A percentile compares a stretch with the other conserved stretches of the same genome.
Evolutionary conservation across 2,113 vertebrate species (phyloP).

Genomic region (Sitta europaea): DNA sequence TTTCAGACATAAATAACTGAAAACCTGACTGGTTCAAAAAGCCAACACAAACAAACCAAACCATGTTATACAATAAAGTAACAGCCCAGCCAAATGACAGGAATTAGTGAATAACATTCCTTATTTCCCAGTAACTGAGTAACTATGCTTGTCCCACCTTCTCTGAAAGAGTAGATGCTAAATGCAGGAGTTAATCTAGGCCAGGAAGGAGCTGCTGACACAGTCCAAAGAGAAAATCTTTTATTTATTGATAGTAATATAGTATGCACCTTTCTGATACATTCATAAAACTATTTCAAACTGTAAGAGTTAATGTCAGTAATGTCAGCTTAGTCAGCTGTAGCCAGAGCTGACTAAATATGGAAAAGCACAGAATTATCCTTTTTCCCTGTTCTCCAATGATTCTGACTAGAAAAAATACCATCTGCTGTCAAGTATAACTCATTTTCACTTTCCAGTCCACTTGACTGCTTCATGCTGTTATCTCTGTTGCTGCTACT

Average conservation of each 20-base stretch:
- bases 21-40: not conserved
- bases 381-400: not conserved
- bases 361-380: not conserved
- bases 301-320: not conserved
- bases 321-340: not conserved
- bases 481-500: not conserved
- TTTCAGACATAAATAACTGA: not conserved
- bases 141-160: not conserved
- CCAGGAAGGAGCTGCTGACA: not conserved
- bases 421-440: not conserved
- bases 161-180: not conserved
- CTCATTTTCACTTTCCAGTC: constrained; percentile 20
- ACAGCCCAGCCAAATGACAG: not conserved
- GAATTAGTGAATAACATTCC: not conserved
- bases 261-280: not conserved
- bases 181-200: not conserved
- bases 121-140: not conserved
- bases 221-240: not conserved
- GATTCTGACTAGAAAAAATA: not conserved
- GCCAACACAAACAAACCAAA: not conserved
- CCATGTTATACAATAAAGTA: not conserved
- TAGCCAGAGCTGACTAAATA: not conserved
- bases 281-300: not conserved
- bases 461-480: not conserved
- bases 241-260: not conserved